A percentile compares a stretch with the other conserved stretches of the same genome.
Evolutionary conservation across 1,140 invertebrate species (phyloP).

Genomic region (Aphis craccivora): DNA sequence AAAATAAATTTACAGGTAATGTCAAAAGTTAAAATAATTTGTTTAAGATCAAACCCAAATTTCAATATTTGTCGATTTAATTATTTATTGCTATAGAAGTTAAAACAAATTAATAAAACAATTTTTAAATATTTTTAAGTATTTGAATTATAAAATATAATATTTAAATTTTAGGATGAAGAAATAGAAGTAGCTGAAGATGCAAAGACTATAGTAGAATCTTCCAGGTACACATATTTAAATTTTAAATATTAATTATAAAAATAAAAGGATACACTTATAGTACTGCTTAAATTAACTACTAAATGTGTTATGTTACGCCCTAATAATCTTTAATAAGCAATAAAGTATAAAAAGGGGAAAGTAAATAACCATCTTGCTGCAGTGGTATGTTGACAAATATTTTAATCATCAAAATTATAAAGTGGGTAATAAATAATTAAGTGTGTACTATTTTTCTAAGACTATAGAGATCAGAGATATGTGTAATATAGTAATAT

Average conservation of each 20-base stretch:
- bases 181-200: constrained; percentile 57
- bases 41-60: not conserved
- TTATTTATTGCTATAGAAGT: not conserved
- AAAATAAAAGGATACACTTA: not conserved
- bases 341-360: not conserved
- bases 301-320: not conserved
- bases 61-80: not conserved
- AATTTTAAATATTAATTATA: not conserved
- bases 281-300: not conserved
- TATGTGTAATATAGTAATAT: too few relatives aligned
- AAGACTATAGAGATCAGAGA: too few relatives aligned
- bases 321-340: not conserved
- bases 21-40: not conserved
- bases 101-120: not conserved
- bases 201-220: constrained; percentile 56
- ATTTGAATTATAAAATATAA: constrained; percentile 59
- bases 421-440: too few relatives aligned
- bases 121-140: not conserved
- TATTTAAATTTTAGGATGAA: constrained; percentile 52
- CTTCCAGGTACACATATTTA: constrained; percentile 52
- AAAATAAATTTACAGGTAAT: constrained; percentile 60
- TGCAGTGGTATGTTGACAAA: too few relatives aligned
- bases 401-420: too few relatives aligned
- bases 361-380: too few relatives aligned
- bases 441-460: too few relatives aligned